These are phyloP conservation scores for Drosophila parabipectinata DNA, from an alignment of 1,140 invertebrate species.

Conservation along the genomic window DNA sequence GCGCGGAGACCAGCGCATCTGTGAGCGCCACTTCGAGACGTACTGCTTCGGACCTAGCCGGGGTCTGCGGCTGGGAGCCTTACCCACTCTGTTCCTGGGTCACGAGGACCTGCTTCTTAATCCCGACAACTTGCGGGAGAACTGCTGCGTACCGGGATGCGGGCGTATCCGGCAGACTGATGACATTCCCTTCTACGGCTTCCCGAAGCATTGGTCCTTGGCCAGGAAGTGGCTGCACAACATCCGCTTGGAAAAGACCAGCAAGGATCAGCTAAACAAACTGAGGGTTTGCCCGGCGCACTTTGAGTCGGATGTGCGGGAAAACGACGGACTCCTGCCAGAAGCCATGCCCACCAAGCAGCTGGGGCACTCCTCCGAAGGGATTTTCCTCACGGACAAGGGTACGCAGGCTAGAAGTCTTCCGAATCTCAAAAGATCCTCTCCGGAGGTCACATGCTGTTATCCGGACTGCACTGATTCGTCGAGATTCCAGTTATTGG, in stretches of 20 bases:
- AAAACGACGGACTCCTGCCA: slow-evolving; percentile 10
- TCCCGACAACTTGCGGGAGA: slow-evolving; percentile 24
- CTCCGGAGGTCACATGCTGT: slow-evolving; percentile 28
- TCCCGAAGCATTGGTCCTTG: slow-evolving; percentile 42
- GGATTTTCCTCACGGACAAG: slow-evolving; percentile 28
- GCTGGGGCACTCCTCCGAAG: slow-evolving; percentile 19
- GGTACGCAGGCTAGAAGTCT: background rate
- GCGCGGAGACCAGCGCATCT: slow-evolving; percentile 40
- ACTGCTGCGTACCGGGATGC: slow-evolving; percentile 62
- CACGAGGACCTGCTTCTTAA: slow-evolving; percentile 51
- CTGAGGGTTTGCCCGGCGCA: slow-evolving; percentile 54
- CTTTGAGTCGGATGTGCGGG: slow-evolving; percentile 46
- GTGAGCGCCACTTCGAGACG: slow-evolving; percentile 68
- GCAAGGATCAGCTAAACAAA: slow-evolving; percentile 17
- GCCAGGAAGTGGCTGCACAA: slow-evolving; percentile 66
- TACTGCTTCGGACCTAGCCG: slow-evolving; percentile 50
- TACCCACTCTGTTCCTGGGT: slow-evolving; percentile 63
- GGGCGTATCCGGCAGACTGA: slow-evolving; percentile 17
- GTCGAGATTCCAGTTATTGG: slow-evolving; percentile 29
- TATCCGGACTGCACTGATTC: slow-evolving; percentile 59
- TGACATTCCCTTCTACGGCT: slow-evolving; percentile 21
- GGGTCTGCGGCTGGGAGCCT: slow-evolving; percentile 42
- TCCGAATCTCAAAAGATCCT: background rate
- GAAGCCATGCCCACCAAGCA: background rate
- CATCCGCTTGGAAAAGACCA: slow-evolving; percentile 27